Percentiles rank a stretch among this genome's conserved stretches.
These are phyloP conservation scores for Tribolium freemani DNA, from an alignment of 2,888 invertebrate species.

Conservation along the genomic window DNA sequence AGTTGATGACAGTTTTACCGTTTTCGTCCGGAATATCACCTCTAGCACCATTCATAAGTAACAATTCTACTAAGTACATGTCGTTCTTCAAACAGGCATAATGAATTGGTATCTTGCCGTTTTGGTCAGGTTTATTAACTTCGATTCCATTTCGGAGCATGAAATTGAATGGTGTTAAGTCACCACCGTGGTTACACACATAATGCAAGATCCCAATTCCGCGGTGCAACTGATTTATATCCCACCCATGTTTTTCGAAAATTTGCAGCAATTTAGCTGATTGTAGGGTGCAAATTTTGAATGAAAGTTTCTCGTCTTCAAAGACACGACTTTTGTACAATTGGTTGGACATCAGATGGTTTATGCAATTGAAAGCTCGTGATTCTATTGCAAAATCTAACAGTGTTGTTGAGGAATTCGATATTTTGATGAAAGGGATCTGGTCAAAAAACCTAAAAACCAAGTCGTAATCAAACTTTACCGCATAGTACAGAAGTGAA, in stretches of 20 bases:
- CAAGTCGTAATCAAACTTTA: not conserved
- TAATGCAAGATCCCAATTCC: not conserved
- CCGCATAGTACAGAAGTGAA: not conserved
- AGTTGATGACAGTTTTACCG: not conserved
- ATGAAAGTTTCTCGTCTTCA: not conserved
- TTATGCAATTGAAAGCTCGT: not conserved
- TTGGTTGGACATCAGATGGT: not conserved
- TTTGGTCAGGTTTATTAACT: not conserved
- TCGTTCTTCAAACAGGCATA: not conserved
- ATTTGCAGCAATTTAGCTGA: not conserved
- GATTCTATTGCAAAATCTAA: not conserved
- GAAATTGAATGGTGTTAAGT: not conserved
- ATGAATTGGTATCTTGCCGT: not conserved
- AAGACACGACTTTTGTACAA: not conserved
- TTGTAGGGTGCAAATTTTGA: not conserved
- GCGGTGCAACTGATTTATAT: not conserved
- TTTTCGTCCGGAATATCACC: not conserved
- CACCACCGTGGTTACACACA: not conserved
- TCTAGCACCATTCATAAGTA: not conserved
- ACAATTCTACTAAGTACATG: not conserved
- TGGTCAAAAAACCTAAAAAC: not conserved
- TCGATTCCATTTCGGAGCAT: not conserved
- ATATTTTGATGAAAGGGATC: not conserved
- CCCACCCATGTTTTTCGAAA: not conserved
- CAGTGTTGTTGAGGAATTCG: not conserved